Percentiles rank a stretch among this genome's conserved stretches.
Conservation (phyloP, 2,113 vertebrate species). For the Myrmecobius fasciatus region DNA sequence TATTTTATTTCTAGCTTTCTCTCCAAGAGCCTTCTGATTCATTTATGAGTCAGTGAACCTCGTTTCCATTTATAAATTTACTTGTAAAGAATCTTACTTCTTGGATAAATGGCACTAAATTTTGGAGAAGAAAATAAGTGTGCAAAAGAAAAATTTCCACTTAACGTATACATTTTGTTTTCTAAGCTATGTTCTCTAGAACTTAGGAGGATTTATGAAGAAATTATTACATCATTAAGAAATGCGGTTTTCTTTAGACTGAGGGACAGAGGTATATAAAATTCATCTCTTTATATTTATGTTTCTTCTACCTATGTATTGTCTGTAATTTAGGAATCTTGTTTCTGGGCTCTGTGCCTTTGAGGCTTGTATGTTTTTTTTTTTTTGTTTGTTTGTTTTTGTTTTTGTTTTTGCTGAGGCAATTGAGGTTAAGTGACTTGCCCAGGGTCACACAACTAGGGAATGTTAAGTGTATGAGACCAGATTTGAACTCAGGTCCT, state of each 20-base stretch:
- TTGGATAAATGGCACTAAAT: background rate
- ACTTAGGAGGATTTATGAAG: background rate
- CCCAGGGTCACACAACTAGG: too few species aligned
- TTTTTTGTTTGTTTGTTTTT: too few species aligned
- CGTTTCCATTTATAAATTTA: constrained; percentile 25
- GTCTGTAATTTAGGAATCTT: constrained; percentile 57
- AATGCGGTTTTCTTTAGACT: constrained; percentile 74
- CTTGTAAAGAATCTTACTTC: constrained; percentile 32
- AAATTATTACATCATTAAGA: constrained; percentile 55
- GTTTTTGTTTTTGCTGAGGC: too few species aligned
- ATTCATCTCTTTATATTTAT: constrained; percentile 45
- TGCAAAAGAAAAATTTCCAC: background rate
- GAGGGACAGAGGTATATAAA: constrained; percentile 51
- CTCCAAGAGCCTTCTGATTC: constrained; percentile 7
- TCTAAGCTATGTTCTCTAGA: background rate
- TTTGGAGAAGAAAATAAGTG: background rate
- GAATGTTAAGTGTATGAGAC: too few species aligned
- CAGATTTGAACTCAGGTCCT: too few species aligned
- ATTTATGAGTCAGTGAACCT: constrained; percentile 7
- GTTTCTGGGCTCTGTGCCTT: constrained; percentile 40
- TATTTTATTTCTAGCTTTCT: constrained; percentile 1
- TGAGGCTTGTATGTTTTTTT: background rate
- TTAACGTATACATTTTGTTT: constrained; percentile 15
- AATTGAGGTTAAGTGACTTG: too few species aligned
- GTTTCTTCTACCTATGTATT: constrained; percentile 61